Base-by-base conservation (phyloP, 2,888 invertebrate genomes). In the Platycnemis pennipes region DNA sequence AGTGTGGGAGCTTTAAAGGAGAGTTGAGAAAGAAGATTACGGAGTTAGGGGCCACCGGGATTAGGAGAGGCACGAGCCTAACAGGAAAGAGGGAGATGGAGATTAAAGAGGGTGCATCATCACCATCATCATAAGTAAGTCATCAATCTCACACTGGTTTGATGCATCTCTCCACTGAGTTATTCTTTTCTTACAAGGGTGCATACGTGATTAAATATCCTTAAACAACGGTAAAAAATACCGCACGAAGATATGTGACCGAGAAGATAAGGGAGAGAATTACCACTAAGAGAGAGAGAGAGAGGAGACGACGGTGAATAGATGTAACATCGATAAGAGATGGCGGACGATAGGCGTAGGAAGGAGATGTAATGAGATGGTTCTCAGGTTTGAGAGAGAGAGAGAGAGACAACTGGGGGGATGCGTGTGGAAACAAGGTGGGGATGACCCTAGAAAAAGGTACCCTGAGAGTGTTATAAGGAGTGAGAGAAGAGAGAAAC, bases 1-100 rank as follows among this genome's bases (percentile, higher is more conserved):
- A n/a, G 53, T 22, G 53, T 8, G 37, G 77, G 5, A 77, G 77
- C 37, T 3, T 37, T 3, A 8, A 37, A 8, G 1, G 37, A 16
- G 77, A 77, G 77, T 77, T 77, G 31, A 77, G 77, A 16, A 77
- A 77, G 77, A 77, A 77, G 77, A 77, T 77, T 77, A 77, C 13
- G 37, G 77, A 37, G 31, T 37, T 77, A 49, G 77, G 31, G 31
- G 11, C 77, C 37, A 11, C 31, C 31, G 37, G 77, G 77, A 77
- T 77, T 77, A 77, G n/a, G 37, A 37, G 31, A 77, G 77, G 13
- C 77, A 4, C 31, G 16, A 77, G 77, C 13, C n/a, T 63, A 22
- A 3, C 31, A 37, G 77, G 37, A 77, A 77, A 37, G 31, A 77
- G 26, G 77, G 31, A 16, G 77, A 16, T 49, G 37, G 77, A 13